Base-by-base conservation (phyloP, 2,888 invertebrate species). In the Cheilosia variabilis region DNA sequence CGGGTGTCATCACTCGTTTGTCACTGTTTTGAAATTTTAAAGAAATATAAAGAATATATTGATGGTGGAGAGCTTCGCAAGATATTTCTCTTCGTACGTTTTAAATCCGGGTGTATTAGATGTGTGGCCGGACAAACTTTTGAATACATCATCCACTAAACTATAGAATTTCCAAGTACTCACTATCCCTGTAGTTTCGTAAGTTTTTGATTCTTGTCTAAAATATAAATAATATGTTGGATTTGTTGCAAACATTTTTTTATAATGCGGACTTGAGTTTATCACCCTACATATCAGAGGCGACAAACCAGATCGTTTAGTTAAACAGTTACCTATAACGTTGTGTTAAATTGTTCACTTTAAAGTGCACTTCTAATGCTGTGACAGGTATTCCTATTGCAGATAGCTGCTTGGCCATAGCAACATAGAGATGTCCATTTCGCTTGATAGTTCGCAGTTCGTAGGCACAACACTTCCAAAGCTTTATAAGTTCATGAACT, bases 401-500 rank as follows among this genome's bases (percentile, higher is more conserved):
- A 89, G 91, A 91, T 89, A 91, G 87, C 90, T 91, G 91, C 88
- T 91, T 91, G 88, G 91, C 91, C 91, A 91, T 91, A 90, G 91
- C 91, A 90, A 91, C 91, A 89, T 91, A 91, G 58, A 91, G 90
- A 89, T 91, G 91, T 88, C 91, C 91, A 91, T 91, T 91, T 88
- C 91, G 90, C 91, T 91, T 91, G 78, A 91, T 91, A 81, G 91
- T 91, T 89, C 91, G 90, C 89, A 91, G 88, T 88, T 91, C 91
- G 89, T 91, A 91, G 79, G 91, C 91, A 89, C 91, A 91, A 79
- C 91, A 91, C 91, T 91, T 91, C 91, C 91, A 91, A 90, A 91
- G 89, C 89, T 91, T 91, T 83, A 91, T 91, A 87, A 91, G 88
- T 87, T 91, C 91, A 88, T 91, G 88, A 82, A 91, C 91, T 88